A percentile compares a stretch with the other conserved stretches of the same genome.
Evolutionary conservation across 30 jellyfish, hydroid and myxozoan genomes (phyloP).

Genomic region (Calvadosia cruxmelitensis): DNA sequence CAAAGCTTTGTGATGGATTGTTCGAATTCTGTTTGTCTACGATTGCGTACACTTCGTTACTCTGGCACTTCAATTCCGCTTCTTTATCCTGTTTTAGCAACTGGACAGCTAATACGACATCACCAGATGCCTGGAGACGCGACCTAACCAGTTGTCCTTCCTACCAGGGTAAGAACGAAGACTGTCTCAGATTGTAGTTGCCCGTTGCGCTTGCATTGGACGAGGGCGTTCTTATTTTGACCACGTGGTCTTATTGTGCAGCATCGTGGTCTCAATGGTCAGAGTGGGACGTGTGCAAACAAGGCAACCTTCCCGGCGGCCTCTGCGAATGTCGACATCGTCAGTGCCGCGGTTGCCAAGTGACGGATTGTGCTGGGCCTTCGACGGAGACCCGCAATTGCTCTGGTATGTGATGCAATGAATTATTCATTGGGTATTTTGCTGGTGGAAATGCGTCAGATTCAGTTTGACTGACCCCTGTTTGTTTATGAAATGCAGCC

Average conservation of each 20-base stretch:
- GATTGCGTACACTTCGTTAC: not conserved
- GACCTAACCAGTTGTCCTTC: constrained; percentile 39
- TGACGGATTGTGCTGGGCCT: constrained; percentile 44
- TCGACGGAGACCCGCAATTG: constrained; percentile 23
- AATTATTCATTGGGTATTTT: not conserved
- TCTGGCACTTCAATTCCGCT: not conserved
- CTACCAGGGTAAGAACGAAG: constrained; percentile 24
- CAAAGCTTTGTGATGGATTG: too few species aligned
- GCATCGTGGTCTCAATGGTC: constrained; percentile 64
- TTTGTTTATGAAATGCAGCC: constrained; percentile 13
- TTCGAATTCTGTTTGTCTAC: not conserved
- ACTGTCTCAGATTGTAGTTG: too few species aligned
- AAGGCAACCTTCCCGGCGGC: constrained; percentile 19
- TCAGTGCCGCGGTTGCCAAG: constrained; percentile 37
- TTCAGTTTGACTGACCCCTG: not conserved
- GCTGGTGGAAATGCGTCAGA: not conserved
- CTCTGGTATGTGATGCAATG: constrained; percentile 22
- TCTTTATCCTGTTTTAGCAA: constrained; percentile 4
- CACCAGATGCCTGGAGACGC: constrained; percentile 7
- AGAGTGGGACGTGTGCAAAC: constrained; percentile 35
- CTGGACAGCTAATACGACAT: not conserved
- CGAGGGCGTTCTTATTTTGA: too few species aligned
- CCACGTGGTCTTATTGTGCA: too few species aligned
- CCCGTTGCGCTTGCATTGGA: too few species aligned
- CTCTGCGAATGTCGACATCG: constrained; percentile 58